Evolutionary conservation across 2,113 vertebrate species (phyloP), one percentile per base, ranked within the genome.

Genomic region (Anas platyrhynchos): DNA sequence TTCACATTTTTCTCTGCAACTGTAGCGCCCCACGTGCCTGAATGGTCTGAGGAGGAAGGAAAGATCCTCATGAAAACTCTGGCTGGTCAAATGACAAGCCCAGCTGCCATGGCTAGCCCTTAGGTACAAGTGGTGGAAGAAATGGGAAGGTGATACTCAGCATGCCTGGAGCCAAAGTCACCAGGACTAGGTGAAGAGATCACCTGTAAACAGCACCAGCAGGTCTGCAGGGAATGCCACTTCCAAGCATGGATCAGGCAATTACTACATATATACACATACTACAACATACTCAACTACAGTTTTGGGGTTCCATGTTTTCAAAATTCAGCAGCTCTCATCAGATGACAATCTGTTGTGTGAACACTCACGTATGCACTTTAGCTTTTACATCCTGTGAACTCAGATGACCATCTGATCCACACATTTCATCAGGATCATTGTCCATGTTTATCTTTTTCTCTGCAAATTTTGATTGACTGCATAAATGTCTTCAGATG

Each of bases 11-110:
- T 44, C 59, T 59, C 36, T 2, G 0, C 17, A 79, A 59, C 13
- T 13, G 5, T 54, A 78, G 48, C 0, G 0, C 38, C 44, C 65
- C 2, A 1, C 11, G 1, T 31, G 25, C 52, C 55, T 31, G 36
- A 13, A 12, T 58, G 31, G 25, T 50, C 38, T 31, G 22, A 76
- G 58, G 9, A 46, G 31, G 29, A 48, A 20, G 11, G 43, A 5
- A 67, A 65, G 36, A 26, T 16, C 29, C 52, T 43, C 32, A 22
- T 31, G n/a, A 55, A 41, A 43, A 16, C 10, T 50, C 18, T 38
- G 38, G 13, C 22, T 61, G 31, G 14, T 61, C 52, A 56, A 27
- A 31, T 36, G 38, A 16, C 22, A 43, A 34, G 16, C 61, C 32
- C 41, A 89, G 54, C 44, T 59, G 7, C 65, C 11, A 16, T 0